Evolutionary conservation across 2,113 vertebrate genomes (phyloP), one percentile per base, ranked within the genome.

Genomic region (Diadophis punctatus): DNA sequence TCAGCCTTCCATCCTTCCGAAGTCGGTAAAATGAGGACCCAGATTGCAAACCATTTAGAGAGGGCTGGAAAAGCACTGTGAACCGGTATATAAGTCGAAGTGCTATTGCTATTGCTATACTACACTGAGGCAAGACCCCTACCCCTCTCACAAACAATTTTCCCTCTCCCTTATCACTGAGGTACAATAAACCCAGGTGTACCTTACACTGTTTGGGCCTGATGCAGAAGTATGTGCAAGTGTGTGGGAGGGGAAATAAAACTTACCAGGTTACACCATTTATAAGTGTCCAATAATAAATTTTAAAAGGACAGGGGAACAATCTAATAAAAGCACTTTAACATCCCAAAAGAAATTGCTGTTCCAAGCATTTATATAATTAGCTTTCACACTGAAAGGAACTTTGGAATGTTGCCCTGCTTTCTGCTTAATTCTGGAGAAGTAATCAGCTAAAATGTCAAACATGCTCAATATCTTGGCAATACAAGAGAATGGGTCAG

Each of bases 271-370:
- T 89, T 93, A 91, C 86, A 93, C 93, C 96, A 95, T 95, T 96
- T 97, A 86, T 96, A 97, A 96, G 95, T 94, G 94, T 91, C 92
- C 86, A 94, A 95, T 84, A 95, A 95, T 96, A 97, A 96, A 96
- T 96, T 96, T 95, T 95, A 94, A 96, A 94, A 96, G 96, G 97
- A 97, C 97, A 97, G 93, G 85, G 95, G 95, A 97, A 97, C 96
- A 97, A 97, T 98, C 97, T 97, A 97, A 97, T 97, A 97, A 97
- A 97, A 97, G 94, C 95, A 97, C 95, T 97, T 97, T 96, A 95
- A 96, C 94, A 94, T 97, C 96, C 95, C 95, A 96, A 96, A 96
- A 97, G 96, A 97, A 97, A 97, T 89, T 96, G 97, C 96, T 97
- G 95, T 90, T 96, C 91, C 94, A 97, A 98, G 97, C 97, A 97